A percentile compares a stretch with the other conserved stretches of the same genome.
Evolutionary conservation across 2,888 invertebrate species (phyloP).

Genomic region (Drosophila borborema): DNA sequence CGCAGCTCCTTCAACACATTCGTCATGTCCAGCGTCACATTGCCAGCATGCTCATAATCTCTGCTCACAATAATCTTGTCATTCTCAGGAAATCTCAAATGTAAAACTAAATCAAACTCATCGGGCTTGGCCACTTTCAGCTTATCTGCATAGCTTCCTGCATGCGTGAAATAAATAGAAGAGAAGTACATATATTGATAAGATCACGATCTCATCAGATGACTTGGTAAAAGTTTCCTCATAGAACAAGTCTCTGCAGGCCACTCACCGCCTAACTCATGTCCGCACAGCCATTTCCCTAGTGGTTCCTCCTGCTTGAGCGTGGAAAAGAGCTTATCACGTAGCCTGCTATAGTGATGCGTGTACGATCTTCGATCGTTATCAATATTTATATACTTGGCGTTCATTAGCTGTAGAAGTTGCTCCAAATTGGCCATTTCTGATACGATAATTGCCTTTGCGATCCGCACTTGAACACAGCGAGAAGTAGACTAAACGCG

Average conservation of each 20-base stretch:
- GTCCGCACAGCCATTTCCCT: conserved; percentile 43
- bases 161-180: neutral
- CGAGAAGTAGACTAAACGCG: neutral
- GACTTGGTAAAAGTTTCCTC: neutral
- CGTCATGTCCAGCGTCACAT: conserved; percentile 73
- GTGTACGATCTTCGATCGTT: conserved; percentile 28
- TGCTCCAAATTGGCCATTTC: conserved; percentile 8
- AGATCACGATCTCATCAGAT: no score
- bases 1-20: conserved; percentile 55
- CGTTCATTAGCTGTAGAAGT: neutral
- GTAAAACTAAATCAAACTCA: conserved; percentile 79
- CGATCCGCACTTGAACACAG: neutral
- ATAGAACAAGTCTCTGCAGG: neutral
- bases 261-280: conserved; percentile 54
- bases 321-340: conserved; percentile 38
- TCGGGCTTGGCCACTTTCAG: conserved; percentile 75
- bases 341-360: conserved; percentile 42
- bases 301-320: conserved; percentile 40
- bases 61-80: conserved; percentile 53
- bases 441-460: neutral
- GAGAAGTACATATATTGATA: no score
- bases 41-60: conserved; percentile 68
- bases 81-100: conserved; percentile 67
- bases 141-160: conserved; percentile 80
- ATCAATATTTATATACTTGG: conserved; percentile 46